Base-by-base conservation (phyloP, 2,888 invertebrate species). In the Malachius bipustulatus region DNA sequence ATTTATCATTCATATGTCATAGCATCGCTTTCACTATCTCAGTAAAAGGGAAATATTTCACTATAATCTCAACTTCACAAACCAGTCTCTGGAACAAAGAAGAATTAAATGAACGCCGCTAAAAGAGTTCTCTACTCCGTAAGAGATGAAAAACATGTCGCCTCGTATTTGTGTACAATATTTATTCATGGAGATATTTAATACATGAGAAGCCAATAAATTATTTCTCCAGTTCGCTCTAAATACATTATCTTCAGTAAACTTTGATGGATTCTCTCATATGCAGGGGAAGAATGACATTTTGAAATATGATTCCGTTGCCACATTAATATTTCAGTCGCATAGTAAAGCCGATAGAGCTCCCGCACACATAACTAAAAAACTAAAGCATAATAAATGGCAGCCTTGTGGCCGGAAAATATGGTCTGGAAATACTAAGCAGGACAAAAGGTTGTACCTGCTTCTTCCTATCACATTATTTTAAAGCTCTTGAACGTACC, bases 301-400 rank as follows among this genome's bases (percentile, higher is more conserved):
- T 47, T 47, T 52, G 52, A 52, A 48, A 52, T 49, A 52, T 52
- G 51, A 51, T 49, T 52, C 48, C 39, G 44, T 47, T 45, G 42
- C 44, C 44, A 40, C 49, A 51, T 49, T 49, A 48, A 48, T 52
- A 52, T 52, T 52, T 51, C 50, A 50, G 49, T 49, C 47, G 47
- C 47, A 47, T 38, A 46, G 42, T 42, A 35, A 39, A 42, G 46
- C 42, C 46, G 47, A 48, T 48, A 45, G 42, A 41, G 44, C 41
- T 40, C 35, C 38, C 37, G 38, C 44, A 45, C 30, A 42, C 38
- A 41, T 33, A 41, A 44, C 44, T 42, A 44, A 43, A 45, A 49
- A 47, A 47, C 48, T 47, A 49, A 51, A 51, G 44, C 44, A 48
- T 49, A 44, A 49, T 48, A 51, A 49, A 51, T 50, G 42, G 48